Conservation (phyloP, 2,797 vertebrate species). For the Varecia variegata region DNA sequence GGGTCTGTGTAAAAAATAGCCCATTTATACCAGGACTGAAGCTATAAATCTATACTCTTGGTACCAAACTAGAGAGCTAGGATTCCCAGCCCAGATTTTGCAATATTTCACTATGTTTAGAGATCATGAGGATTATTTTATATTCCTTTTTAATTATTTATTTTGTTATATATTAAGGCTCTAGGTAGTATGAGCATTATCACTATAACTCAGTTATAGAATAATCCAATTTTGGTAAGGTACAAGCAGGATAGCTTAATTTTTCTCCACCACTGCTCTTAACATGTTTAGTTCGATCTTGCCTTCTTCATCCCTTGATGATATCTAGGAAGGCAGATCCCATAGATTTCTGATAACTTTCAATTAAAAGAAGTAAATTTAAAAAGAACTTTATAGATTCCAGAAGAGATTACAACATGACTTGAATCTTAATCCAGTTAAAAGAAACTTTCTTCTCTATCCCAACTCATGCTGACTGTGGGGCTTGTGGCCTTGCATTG, state of each 20-base stretch:
- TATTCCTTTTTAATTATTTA: neutral
- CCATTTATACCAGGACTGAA: neutral
- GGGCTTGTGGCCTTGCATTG: neutral
- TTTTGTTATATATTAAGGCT: neutral
- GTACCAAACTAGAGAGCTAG: neutral
- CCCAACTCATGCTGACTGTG: neutral
- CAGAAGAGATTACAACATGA: neutral
- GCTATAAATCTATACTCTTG: neutral
- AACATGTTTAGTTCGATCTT: neutral
- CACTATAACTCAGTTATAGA: neutral
- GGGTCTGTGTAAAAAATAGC: neutral
- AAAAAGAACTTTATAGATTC: neutral
- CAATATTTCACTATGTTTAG: neutral
- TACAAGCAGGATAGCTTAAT: neutral
- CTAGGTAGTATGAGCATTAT: neutral
- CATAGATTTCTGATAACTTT: neutral
- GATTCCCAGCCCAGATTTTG: neutral
- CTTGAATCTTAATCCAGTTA: neutral
- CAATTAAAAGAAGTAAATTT: neutral
- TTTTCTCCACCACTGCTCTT: neutral
- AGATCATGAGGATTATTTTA: neutral
- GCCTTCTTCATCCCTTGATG: neutral
- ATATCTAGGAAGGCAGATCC: neutral
- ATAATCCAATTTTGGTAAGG: neutral
- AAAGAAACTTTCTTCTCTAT: neutral